Evolutionary conservation across 2,113 vertebrate species (phyloP), one percentile per base, ranked within the genome.

Genomic region (Spheniscus mendiculus): DNA sequence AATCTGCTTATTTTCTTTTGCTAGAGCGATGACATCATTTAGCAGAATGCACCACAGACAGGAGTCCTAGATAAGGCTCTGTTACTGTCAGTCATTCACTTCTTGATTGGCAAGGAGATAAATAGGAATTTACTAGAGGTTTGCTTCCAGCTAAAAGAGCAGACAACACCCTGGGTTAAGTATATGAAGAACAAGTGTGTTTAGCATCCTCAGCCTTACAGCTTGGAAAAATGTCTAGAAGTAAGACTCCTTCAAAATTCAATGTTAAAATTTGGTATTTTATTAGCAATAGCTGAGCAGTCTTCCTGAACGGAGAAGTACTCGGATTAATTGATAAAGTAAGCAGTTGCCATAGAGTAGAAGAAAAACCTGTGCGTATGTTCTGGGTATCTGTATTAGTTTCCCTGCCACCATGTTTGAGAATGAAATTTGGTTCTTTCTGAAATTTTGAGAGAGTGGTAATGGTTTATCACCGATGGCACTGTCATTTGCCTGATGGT

Each of bases 1-100:
- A 98, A 98, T 98, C 97, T 98, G 97, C 98, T 98, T 98, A 98
- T 97, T 98, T 98, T 98, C 94, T 93, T 98, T 97, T 98, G 98
- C 96, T 97, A 6, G 83, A 98, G 96, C 97, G n/a, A 97, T 98
- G 98, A 98, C 98, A 98, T 99, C 98, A 98, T 98, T 98, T 98
- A 98, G 98, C 97, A 97, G 98, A 98, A 98, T 93, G 96, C 90
- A 97, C 88, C 86, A 66, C 96, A 97, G 98, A 97, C 97, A 97
- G 95, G 93, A 98, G 97, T 90, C 76, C 72, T 93, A 97, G 98
- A 98, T 98, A 98, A 98, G 96, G 79, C 97, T 91, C 55, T 97
- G 87, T 97, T 96, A 44, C 92, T 97, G 98, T 97, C 98, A 98
- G 45, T 98, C 98, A 98, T 77, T 97, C 96, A 95, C 56, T 91